Evolutionary conservation across 2,113 vertebrate genomes (phyloP).

Genomic region (Lethenteron reissneri): DNA sequence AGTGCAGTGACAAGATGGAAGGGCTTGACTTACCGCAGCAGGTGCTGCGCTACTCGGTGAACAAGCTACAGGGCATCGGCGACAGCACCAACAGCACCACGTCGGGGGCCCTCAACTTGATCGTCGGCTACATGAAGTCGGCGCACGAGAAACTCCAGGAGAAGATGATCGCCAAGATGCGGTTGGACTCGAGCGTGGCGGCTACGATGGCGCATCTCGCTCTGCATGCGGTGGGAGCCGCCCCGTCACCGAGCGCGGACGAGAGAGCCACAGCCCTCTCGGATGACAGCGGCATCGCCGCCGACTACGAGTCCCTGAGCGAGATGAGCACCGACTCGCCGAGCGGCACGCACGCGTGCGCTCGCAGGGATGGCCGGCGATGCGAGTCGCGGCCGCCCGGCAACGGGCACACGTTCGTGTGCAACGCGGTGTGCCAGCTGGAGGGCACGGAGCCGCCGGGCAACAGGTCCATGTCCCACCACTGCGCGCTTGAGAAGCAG

Average conservation of each 20-base stretch:
- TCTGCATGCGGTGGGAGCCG: neutral
- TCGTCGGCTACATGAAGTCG: neutral
- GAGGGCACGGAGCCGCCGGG: neutral
- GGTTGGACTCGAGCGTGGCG: neutral
- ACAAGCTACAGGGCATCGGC: neutral
- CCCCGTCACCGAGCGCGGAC: neutral
- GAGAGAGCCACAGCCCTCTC: neutral
- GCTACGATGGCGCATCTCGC: neutral
- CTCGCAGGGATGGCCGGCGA: no score
- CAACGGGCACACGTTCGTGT: no score
- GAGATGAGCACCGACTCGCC: neutral
- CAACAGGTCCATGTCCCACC: neutral
- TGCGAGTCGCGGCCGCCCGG: no score
- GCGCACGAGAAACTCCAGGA: neutral
- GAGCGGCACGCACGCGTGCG: no score
- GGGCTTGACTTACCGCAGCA: neutral
- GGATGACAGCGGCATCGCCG: neutral
- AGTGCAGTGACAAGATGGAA: neutral
- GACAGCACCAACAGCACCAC: neutral
- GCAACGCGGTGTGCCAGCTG: no score
- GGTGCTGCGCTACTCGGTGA: neutral
- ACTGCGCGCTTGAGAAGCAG: constrained; percentile 1
- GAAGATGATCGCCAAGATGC: neutral
- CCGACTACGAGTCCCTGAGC: neutral
- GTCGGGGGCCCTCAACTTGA: no score